A percentile compares a stretch with the other conserved stretches of the same genome.
Evolutionary conservation across 2,888 invertebrate species (phyloP).

Genomic region (Esperia sulphurella): DNA sequence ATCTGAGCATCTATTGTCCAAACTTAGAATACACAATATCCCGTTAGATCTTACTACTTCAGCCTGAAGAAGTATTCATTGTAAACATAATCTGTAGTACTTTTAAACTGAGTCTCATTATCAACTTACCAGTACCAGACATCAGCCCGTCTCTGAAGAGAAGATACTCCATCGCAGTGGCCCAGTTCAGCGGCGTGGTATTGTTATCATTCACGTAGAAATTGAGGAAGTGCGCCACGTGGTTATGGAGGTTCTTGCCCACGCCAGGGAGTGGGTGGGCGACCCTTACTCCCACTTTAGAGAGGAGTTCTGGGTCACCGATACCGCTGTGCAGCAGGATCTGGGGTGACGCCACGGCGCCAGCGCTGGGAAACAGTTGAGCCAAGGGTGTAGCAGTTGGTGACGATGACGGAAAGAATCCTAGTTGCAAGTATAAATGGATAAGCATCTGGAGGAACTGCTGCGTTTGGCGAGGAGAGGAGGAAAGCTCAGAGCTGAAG

Average conservation of each 20-base stretch:
- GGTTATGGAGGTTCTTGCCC: slow-evolving; percentile 91
- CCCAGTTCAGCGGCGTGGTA: slow-evolving; percentile 93
- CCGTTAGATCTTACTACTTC: too few relatives aligned
- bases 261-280: slow-evolving; percentile 89
- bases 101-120: too few relatives aligned
- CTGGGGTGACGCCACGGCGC: slow-evolving; percentile 97
- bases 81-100: too few relatives aligned
- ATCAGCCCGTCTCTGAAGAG: slow-evolving; percentile 92
- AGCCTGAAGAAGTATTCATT: too few relatives aligned
- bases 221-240: slow-evolving; percentile 88
- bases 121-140: slow-evolving; percentile 88
- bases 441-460: too few relatives aligned
- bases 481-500: too few relatives aligned
- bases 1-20: too few relatives aligned
- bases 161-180: slow-evolving; percentile 94
- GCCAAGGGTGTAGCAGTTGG: too few relatives aligned
- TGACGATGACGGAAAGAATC: too few relatives aligned
- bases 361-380: slow-evolving; percentile 73
- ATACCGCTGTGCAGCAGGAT: slow-evolving; percentile 94
- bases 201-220: slow-evolving; percentile 92
- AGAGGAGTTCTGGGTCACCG: slow-evolving; percentile 86
- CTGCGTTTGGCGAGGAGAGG: too few relatives aligned
- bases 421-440: too few relatives aligned
- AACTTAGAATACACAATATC: too few relatives aligned
- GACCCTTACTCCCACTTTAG: slow-evolving; percentile 81